phyloP scores from a whole-genome alignment of 1,140 invertebrate species.

The Drosophila persimilis region DNA sequence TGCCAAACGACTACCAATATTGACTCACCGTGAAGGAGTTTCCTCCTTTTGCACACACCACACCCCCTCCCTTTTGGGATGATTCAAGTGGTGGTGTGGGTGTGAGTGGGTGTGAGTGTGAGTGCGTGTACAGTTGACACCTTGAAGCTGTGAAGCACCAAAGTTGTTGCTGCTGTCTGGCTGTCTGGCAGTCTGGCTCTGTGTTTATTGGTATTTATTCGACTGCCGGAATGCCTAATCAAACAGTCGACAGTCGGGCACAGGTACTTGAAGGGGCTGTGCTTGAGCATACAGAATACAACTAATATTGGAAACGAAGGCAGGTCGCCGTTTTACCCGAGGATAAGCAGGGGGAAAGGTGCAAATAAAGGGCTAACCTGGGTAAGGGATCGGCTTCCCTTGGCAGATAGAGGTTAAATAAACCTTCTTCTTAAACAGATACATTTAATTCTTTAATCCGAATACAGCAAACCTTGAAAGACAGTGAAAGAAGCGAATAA shows the following conservation, averaged over 20 bases:
- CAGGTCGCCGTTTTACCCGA: conserved; percentile 4
- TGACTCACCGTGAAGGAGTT: conserved; percentile 52
- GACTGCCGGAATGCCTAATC: conserved; percentile 72
- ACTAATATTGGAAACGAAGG: conserved; percentile 43
- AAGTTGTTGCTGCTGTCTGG: conserved; percentile 21
- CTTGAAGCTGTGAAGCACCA: conserved; percentile 43
- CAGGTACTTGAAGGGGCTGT: conserved; percentile 42
- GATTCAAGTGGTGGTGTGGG: conserved; percentile 51
- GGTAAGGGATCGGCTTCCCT: too few species aligned
- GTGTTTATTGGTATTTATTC: conserved; percentile 78
- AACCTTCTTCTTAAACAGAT: too few species aligned
- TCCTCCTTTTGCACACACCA: neutral
- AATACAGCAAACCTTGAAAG: too few species aligned
- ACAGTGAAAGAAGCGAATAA: too few species aligned
- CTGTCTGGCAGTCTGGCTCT: conserved; percentile 25
- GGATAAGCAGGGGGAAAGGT: too few species aligned
- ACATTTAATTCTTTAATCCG: too few species aligned
- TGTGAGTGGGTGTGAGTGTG: conserved; percentile 33
- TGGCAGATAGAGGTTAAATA: too few species aligned
- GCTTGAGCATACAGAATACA: conserved; percentile 32
- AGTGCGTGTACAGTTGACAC: conserved; percentile 76
- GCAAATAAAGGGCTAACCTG: too few species aligned
- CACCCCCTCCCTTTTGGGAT: conserved; percentile 12
- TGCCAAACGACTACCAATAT: conserved; percentile 61
- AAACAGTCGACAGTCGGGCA: conserved; percentile 45